phyloP scores from a whole-genome alignment of 2,113 vertebrate genomes.

The Amblyopsis rosae region DNA sequence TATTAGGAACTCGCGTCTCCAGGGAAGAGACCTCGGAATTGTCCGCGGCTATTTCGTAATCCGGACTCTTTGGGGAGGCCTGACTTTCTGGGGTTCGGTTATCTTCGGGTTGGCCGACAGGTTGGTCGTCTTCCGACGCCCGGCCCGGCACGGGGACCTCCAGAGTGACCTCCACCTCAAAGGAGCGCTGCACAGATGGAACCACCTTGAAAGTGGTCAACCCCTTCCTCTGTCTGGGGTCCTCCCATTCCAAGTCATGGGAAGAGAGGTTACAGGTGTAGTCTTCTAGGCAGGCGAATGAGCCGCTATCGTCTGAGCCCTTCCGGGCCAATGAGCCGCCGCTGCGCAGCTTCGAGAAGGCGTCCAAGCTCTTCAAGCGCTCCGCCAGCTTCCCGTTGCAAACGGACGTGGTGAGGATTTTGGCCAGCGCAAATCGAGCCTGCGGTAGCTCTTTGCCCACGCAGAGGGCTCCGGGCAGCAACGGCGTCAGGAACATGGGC shows the following conservation, averaged over 20 bases:
- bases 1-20: not conserved
- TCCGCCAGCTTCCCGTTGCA: slow-evolving; percentile 38
- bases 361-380: slow-evolving; percentile 33
- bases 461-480: slow-evolving; percentile 18
- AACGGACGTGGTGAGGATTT: slow-evolving; percentile 56
- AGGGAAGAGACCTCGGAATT: not conserved
- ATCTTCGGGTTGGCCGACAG: not conserved
- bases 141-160: slow-evolving; percentile 1
- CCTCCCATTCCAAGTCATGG: slow-evolving; percentile 74
- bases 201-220: slow-evolving; percentile 91
- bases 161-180: slow-evolving; percentile 48
- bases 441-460: slow-evolving; percentile 37
- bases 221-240: slow-evolving; percentile 81
- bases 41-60: not conserved
- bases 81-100: slow-evolving; percentile 3
- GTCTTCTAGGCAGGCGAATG: not conserved
- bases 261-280: not conserved
- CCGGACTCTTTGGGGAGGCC: not conserved
- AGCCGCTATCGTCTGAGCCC: not conserved
- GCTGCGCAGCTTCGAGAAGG: slow-evolving; percentile 18
- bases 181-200: slow-evolving; percentile 74
- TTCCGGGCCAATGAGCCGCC: not conserved
- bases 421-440: slow-evolving; percentile 51
- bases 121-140: not conserved
- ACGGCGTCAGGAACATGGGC: not conserved